Percentiles rank a stretch among this genome's conserved stretches.
Evolutionary conservation across 2,888 invertebrate genomes (phyloP).

Genomic region (Omphaloscelis lunosa): DNA sequence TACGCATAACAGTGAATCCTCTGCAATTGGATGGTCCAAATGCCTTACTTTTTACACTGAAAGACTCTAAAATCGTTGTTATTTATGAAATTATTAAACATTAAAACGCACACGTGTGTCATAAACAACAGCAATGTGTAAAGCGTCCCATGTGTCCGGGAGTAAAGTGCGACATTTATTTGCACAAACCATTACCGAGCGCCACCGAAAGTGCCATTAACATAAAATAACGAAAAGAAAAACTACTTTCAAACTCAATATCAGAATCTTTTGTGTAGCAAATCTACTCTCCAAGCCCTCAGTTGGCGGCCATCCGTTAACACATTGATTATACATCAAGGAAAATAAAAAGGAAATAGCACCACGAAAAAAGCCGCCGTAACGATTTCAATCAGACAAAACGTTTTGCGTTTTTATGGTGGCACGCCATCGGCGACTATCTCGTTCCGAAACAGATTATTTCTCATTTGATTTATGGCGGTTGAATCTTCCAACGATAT

Average conservation of each 20-base stretch:
- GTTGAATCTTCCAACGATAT: constrained; percentile 90
- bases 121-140: constrained; percentile 76
- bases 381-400: constrained; percentile 91
- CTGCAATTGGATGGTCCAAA: constrained; percentile 17
- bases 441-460: constrained; percentile 91
- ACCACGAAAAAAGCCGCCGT: constrained; percentile 85
- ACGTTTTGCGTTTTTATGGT: constrained; percentile 91
- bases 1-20: not conserved
- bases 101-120: constrained; percentile 69
- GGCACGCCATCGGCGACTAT: constrained; percentile 88
- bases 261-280: constrained; percentile 90
- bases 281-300: constrained; percentile 87
- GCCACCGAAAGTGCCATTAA: constrained; percentile 88
- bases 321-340: constrained; percentile 91
- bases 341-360: constrained; percentile 89
- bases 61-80: constrained; percentile 61
- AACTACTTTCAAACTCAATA: constrained; percentile 90
- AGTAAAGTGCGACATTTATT: constrained; percentile 85
- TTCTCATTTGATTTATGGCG: constrained; percentile 91
- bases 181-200: constrained; percentile 84
- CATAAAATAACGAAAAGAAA: constrained; percentile 87
- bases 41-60: constrained; percentile 33
- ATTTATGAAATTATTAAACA: constrained; percentile 70
- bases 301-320: constrained; percentile 88
- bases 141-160: constrained; percentile 76